These are phyloP conservation scores for Phenganax marumi DNA, from an alignment of 92 coral and sea anemone genomes.

Conservation along the genomic window DNA sequence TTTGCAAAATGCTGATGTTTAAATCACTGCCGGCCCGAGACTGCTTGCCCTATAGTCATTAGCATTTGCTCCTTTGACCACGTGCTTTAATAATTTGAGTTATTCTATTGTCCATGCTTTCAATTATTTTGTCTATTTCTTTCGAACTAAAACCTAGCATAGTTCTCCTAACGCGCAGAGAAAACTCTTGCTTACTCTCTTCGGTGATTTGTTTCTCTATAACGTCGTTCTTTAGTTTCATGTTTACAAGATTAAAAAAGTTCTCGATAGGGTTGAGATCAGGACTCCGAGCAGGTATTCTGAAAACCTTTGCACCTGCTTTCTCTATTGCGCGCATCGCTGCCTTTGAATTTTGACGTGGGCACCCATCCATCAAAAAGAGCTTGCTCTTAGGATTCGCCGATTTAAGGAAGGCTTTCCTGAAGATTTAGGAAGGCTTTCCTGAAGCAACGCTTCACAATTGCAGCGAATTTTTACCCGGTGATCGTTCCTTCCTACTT, in stretches of 20 bases:
- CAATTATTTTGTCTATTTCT: background rate
- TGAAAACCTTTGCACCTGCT: conserved; percentile 10
- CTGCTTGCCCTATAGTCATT: background rate
- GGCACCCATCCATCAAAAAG: conserved; percentile 9
- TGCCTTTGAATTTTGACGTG: conserved; percentile 5
- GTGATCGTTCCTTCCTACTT: background rate
- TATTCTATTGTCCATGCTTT: background rate
- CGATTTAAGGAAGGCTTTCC: background rate
- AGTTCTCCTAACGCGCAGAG: background rate
- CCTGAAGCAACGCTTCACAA: conserved; percentile 18
- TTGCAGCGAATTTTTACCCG: conserved; percentile 9
- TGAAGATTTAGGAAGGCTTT: background rate
- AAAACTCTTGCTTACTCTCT: background rate
- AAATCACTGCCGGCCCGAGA: too few relatives aligned
- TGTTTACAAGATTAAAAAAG: background rate
- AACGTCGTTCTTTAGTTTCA: conserved; percentile 7
- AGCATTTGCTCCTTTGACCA: conserved; percentile 2
- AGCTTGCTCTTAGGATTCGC: background rate
- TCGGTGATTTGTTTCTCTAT: background rate
- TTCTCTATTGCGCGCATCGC: conserved; percentile 22
- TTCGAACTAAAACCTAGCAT: background rate
- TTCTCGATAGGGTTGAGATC: background rate
- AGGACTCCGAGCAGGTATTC: too few relatives aligned
- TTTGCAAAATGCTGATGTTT: too few relatives aligned
- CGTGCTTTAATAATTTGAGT: background rate